Conservation (phyloP, 2,888 invertebrate species). For the Andrena flavipes region DNA sequence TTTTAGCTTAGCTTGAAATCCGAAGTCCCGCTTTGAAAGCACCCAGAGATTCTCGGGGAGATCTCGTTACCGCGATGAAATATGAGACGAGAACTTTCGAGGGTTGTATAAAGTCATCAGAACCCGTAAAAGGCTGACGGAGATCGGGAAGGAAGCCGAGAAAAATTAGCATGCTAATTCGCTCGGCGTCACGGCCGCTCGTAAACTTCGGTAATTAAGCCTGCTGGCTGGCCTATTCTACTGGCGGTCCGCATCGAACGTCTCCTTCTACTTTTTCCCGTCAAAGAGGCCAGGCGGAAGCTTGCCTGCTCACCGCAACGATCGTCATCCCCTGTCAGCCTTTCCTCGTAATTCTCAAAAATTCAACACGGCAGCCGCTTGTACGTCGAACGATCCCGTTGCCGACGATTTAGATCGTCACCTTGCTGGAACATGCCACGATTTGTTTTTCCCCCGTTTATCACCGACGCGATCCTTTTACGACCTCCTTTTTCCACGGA, state of each 20-base stretch:
- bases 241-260: conserved; percentile 36
- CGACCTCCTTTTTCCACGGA: conserved; percentile 38
- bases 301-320: conserved; percentile 28
- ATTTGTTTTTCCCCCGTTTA: conserved; percentile 69
- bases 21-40: conserved; percentile 25
- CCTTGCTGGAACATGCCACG: conserved; percentile 56
- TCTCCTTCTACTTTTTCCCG: conserved; percentile 13
- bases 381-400: neutral
- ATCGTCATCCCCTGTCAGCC: conserved; percentile 27
- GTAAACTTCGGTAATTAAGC: conserved; percentile 82
- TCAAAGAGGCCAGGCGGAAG: conserved; percentile 35
- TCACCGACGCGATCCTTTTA: conserved; percentile 50
- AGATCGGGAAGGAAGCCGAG: conserved; percentile 61
- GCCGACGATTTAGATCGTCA: neutral
- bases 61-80: conserved; percentile 54
- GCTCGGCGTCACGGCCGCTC: conserved; percentile 72
- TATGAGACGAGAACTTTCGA: conserved; percentile 46
- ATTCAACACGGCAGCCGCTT: neutral
- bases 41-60: conserved; percentile 9
- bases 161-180: conserved; percentile 83
- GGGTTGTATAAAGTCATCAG: conserved; percentile 66
- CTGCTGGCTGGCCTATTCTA: conserved; percentile 58
- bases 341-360: conserved; percentile 23
- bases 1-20: conserved; percentile 25
- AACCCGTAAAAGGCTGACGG: conserved; percentile 69